These are phyloP conservation scores for Erpornis zantholeuca DNA, from an alignment of 2,113 vertebrate species.

Conservation along the genomic window DNA sequence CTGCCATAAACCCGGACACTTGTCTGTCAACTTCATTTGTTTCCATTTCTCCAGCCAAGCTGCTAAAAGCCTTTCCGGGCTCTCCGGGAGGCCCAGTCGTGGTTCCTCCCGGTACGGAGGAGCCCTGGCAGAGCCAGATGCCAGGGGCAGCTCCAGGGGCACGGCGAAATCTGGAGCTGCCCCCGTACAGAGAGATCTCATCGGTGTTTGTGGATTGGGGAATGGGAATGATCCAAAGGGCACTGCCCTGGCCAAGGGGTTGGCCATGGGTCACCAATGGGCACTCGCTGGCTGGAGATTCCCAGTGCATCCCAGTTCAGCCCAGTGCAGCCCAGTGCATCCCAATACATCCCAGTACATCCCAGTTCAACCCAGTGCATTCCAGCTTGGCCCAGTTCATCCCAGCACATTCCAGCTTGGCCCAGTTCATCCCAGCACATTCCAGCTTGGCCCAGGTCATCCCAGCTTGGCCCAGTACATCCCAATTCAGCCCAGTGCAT, in stretches of 20 bases:
- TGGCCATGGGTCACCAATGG: rapidly evolving
- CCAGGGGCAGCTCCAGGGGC: neutral
- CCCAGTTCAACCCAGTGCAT: neutral
- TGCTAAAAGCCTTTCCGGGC: neutral
- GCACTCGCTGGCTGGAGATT: rapidly evolving
- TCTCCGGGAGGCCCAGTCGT: rapidly evolving
- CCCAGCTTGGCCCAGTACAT: neutral
- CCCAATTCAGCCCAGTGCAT: too few species aligned
- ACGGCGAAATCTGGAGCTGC: rapidly evolving
- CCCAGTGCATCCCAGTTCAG: neutral
- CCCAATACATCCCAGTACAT: too few species aligned
- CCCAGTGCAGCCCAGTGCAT: too few species aligned
- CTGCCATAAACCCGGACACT: constrained; percentile 14
- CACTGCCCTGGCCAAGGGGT: rapidly evolving
- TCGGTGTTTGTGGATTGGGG: rapidly evolving
- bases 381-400: rapidly evolving
- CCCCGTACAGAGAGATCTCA: rapidly evolving
- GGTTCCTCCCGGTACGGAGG: neutral
- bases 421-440: rapidly evolving
- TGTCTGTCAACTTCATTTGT: constrained; percentile 38
- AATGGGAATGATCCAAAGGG: neutral
- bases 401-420: rapidly evolving
- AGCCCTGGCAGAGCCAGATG: neutral
- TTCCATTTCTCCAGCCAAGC: constrained; percentile 22
- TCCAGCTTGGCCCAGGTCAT: neutral